Conservation (phyloP, 35 echinoderm and acorn worm genomes). For the Heliocidaris erythrogramma region DNA sequence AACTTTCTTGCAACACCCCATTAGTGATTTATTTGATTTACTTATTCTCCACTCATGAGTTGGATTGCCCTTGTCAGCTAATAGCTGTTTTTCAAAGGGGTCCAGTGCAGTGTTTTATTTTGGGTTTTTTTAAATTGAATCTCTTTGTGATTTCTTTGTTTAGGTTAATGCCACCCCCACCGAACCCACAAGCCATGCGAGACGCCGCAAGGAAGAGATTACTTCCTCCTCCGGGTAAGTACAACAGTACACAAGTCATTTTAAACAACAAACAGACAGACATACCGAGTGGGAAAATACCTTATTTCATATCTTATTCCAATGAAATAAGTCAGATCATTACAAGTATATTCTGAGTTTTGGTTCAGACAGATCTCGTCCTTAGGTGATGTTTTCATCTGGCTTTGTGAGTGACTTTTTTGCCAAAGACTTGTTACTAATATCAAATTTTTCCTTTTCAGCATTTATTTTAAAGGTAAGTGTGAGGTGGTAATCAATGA, state of each 20-base stretch:
- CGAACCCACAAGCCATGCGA: conserved; percentile 7
- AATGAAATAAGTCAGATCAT: background rate
- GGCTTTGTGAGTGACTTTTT: background rate
- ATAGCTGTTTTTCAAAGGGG: too few species aligned
- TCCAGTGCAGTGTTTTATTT: too few species aligned
- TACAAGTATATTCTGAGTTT: background rate
- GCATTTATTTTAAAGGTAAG: background rate
- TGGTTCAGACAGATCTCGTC: background rate
- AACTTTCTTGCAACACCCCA: too few species aligned
- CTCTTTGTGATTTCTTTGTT: background rate
- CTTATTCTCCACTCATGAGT: too few species aligned
- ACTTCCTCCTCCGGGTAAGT: background rate
- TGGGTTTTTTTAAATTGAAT: background rate
- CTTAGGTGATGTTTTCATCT: background rate
- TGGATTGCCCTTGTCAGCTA: too few species aligned
- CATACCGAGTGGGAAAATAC: too few species aligned
- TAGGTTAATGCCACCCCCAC: conserved; percentile 16
- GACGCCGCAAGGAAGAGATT: background rate
- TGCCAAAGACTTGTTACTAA: background rate
- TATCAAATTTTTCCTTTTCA: background rate
- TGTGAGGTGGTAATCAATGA: background rate
- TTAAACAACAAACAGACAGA: too few species aligned
- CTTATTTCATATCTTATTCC: too few species aligned
- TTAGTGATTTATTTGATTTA: too few species aligned
- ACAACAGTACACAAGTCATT: background rate